These are phyloP conservation scores for Fratercula arctica DNA, from an alignment of 2,797 vertebrate genomes.

Conservation along the genomic window DNA sequence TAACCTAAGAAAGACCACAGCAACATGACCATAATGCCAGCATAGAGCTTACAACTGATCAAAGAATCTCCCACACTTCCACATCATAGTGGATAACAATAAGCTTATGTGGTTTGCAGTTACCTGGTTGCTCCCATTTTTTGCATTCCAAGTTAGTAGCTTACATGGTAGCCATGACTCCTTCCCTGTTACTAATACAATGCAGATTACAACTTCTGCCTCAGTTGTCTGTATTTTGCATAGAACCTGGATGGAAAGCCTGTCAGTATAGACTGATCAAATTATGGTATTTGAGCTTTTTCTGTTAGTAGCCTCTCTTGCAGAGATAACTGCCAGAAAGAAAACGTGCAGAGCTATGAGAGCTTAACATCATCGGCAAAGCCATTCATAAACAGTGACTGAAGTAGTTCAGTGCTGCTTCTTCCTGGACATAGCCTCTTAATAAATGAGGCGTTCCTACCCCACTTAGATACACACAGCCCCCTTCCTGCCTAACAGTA, in stretches of 20 bases:
- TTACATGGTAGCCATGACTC: background rate
- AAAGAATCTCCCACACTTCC: fast-evolving
- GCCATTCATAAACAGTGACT: background rate
- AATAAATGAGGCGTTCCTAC: background rate
- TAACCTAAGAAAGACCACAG: background rate
- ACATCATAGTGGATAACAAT: background rate
- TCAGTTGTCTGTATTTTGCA: background rate
- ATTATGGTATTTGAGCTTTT: background rate
- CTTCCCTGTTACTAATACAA: background rate
- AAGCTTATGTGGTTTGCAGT: background rate
- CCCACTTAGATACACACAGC: background rate
- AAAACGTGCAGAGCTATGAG: no score
- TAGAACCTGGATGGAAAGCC: background rate
- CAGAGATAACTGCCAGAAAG: background rate
- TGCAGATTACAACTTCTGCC: background rate
- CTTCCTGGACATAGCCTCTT: background rate
- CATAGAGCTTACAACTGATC: background rate
- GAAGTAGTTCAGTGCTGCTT: background rate
- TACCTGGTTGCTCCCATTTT: background rate
- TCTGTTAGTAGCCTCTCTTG: background rate
- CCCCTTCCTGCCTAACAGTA: background rate
- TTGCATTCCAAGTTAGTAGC: background rate
- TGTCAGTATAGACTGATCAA: background rate
- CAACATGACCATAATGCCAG: fast-evolving
- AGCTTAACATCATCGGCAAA: no score